Evolutionary conservation across 2,113 vertebrate species (phyloP).

Genomic region (Hemibagrus wyckioides): DNA sequence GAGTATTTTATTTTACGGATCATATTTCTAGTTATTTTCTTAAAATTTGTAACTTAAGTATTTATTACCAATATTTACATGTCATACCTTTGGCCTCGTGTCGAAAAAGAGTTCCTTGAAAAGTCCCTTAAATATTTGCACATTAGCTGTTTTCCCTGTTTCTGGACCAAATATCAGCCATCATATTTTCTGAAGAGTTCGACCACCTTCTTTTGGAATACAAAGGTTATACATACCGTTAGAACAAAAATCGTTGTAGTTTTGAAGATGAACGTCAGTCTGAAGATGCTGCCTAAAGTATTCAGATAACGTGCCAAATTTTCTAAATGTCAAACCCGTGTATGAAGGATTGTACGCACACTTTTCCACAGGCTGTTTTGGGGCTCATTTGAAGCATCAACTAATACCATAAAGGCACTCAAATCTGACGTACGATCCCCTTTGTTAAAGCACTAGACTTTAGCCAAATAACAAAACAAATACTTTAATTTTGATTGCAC

Average conservation of each 20-base stretch:
- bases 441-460: not conserved
- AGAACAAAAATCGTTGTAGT: not conserved
- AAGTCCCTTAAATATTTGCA: conserved; percentile 30
- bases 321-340: not conserved
- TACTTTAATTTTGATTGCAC: not conserved
- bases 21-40: conserved; percentile 20
- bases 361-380: not conserved
- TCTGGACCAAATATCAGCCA: conserved; percentile 18
- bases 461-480: not conserved
- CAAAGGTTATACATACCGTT: not conserved
- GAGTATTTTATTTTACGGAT: conserved; percentile 23
- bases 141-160: conserved; percentile 1
- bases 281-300: conserved; percentile 10
- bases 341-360: not conserved
- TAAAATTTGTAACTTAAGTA: conserved; percentile 30
- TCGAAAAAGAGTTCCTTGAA: conserved; percentile 7
- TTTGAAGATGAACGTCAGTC: not conserved
- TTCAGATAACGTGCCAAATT: not conserved
- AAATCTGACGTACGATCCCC: not conserved
- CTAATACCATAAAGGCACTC: too few species aligned
- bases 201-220: not conserved
- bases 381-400: conserved; percentile 7
- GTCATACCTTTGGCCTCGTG: conserved; percentile 24
- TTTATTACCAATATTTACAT: conserved; percentile 45
- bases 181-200: not conserved